Evolutionary conservation across 2,888 invertebrate species (phyloP).

Genomic region (Drosophila conformis): DNA sequence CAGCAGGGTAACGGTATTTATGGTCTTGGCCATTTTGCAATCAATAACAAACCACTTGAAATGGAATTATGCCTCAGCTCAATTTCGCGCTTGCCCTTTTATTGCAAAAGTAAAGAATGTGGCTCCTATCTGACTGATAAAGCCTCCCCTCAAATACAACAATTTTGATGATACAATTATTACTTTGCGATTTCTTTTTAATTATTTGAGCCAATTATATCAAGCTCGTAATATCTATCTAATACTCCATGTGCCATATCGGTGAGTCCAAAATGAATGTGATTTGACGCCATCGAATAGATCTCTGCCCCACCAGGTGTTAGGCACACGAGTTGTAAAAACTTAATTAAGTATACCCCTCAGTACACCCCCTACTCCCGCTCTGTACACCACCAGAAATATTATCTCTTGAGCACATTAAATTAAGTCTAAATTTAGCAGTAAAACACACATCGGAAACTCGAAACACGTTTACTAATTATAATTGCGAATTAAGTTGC

Average conservation of each 20-base stretch:
- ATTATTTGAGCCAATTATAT: constrained; percentile 46
- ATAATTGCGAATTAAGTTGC: neutral
- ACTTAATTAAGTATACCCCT: constrained; percentile 27
- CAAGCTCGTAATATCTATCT: constrained; percentile 19
- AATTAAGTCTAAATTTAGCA: constrained; percentile 23
- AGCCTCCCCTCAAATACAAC: neutral
- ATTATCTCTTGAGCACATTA: constrained; percentile 6
- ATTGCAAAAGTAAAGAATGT: constrained; percentile 22
- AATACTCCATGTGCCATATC: constrained; percentile 14
- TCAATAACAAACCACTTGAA: constrained; percentile 21
- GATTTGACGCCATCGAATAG: neutral
- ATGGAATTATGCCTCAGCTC: constrained; percentile 12
- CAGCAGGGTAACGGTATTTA: constrained; percentile 22
- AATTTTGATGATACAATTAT: neutral
- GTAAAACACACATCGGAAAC: neutral
- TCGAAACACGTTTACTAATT: neutral
- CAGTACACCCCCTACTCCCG: neutral
- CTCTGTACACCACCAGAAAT: neutral
- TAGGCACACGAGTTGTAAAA: constrained; percentile 6
- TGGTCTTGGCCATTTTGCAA: constrained; percentile 26
- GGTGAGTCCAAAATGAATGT: constrained; percentile 1
- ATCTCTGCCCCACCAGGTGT: neutral
- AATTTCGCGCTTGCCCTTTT: constrained; percentile 30
- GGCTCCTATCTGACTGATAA: constrained; percentile 38
- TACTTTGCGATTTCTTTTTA: constrained; percentile 12